phyloP scores from a whole-genome alignment of 2,888 invertebrate genomes.

The Agrypnus murinus region DNA sequence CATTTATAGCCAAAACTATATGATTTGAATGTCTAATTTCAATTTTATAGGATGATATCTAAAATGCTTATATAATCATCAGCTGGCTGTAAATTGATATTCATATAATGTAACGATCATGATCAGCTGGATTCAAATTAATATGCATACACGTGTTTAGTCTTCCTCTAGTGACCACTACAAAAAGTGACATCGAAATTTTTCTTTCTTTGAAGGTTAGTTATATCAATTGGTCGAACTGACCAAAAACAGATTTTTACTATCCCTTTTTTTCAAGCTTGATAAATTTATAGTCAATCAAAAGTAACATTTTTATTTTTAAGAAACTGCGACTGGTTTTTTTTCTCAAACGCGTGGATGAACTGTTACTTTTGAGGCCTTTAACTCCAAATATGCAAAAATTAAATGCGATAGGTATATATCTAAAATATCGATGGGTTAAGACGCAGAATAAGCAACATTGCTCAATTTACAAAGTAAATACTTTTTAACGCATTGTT shows the following conservation, averaged over 20 bases:
- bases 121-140: constrained; percentile 29
- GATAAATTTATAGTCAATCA: neutral
- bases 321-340: constrained; percentile 3
- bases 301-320: neutral
- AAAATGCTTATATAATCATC: constrained; percentile 34
- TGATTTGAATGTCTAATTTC: constrained; percentile 30
- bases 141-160: constrained; percentile 30
- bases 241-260: neutral
- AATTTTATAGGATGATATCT: constrained; percentile 20
- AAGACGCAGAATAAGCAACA: constrained; percentile 21
- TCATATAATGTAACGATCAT: constrained; percentile 28
- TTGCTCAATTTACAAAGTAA: constrained; percentile 26
- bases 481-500: constrained; percentile 20
- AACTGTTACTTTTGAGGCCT: constrained; percentile 5
- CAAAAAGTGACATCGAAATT: constrained; percentile 23
- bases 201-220: constrained; percentile 25
- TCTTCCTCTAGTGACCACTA: constrained; percentile 13
- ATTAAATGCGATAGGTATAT: neutral
- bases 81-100: constrained; percentile 29
- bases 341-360: constrained; percentile 12
- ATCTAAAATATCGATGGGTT: neutral
- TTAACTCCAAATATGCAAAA: constrained; percentile 18
- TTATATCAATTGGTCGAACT: neutral
- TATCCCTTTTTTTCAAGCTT: neutral
- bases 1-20: constrained; percentile 33